Evolutionary conservation across 2,888 invertebrate species (phyloP).

Genomic region (Smittia sp.): DNA sequence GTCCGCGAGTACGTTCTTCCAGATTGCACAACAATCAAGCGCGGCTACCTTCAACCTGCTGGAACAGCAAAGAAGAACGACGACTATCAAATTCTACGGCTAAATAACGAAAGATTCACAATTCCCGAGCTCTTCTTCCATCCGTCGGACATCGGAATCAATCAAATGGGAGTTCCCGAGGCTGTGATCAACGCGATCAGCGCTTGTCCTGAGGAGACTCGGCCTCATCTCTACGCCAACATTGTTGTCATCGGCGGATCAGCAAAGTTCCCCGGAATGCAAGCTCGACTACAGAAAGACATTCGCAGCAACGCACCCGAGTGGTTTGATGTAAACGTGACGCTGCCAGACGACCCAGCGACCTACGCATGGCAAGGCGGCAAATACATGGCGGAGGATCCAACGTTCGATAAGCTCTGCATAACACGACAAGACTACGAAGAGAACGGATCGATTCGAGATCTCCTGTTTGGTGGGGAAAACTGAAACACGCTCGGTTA

Average conservation of each 20-base stretch:
- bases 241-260: slow-evolving; percentile 83
- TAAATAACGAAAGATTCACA: slow-evolving; percentile 92
- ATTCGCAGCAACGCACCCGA: slow-evolving; percentile 75
- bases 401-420: slow-evolving; percentile 67
- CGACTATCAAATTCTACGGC: slow-evolving; percentile 73
- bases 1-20: slow-evolving; percentile 91
- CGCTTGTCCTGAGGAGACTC: slow-evolving; percentile 69
- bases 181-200: slow-evolving; percentile 76
- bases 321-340: slow-evolving; percentile 73
- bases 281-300: slow-evolving; percentile 73
- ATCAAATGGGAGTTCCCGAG: slow-evolving; percentile 88
- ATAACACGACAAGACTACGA: slow-evolving; percentile 86
- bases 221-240: slow-evolving; percentile 74
- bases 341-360: slow-evolving; percentile 66
- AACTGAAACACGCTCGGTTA: not conserved
- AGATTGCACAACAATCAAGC: slow-evolving; percentile 84
- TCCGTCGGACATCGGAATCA: slow-evolving; percentile 91
- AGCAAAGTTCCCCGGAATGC: slow-evolving; percentile 77
- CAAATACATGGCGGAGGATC: slow-evolving; percentile 67
- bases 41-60: slow-evolving; percentile 62
- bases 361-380: slow-evolving; percentile 91
- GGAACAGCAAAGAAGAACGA: slow-evolving; percentile 49
- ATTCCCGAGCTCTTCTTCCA: slow-evolving; percentile 93
- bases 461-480: not conserved
- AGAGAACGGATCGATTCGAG: slow-evolving; percentile 65